A percentile compares a stretch with the other conserved stretches of the same genome.
These are phyloP conservation scores for Leptonema lineaticorne DNA, from an alignment of 1,140 invertebrate species.

Conservation along the genomic window DNA sequence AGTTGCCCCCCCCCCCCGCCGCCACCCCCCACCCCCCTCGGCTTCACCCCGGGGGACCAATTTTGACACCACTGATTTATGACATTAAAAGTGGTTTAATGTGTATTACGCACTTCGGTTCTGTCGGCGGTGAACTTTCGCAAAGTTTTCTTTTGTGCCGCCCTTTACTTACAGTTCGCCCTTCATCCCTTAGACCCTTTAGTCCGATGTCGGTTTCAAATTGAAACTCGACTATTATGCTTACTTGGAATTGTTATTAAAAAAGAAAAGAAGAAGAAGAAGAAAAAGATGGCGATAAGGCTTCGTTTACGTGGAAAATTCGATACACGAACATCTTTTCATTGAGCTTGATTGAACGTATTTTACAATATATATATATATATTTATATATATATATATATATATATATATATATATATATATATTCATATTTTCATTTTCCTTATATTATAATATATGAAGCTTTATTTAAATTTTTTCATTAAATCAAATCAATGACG, in stretches of 20 bases:
- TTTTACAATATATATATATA: too few relatives aligned
- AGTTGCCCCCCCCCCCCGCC: too few relatives aligned
- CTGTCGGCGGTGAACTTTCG: constrained; percentile 9
- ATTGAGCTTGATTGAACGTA: too few relatives aligned
- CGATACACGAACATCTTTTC: too few relatives aligned
- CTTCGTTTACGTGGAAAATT: too few relatives aligned
- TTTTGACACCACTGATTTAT: constrained; percentile 29
- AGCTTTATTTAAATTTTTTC: too few relatives aligned
- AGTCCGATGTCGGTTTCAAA: constrained; percentile 11
- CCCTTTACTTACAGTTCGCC: background rate
- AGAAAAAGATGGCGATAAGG: too few relatives aligned
- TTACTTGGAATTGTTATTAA: constrained; percentile 3
- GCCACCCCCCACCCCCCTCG: background rate
- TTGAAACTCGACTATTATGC: constrained; percentile 24
- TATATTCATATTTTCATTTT: too few relatives aligned
- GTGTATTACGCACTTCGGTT: constrained; percentile 6
- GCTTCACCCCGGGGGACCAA: constrained; percentile 17
- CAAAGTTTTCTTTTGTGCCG: constrained; percentile 25
- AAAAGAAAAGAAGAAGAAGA: background rate
- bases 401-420: too few relatives aligned
- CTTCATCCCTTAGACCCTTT: background rate
- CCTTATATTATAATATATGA: too few relatives aligned
- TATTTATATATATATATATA: too few relatives aligned
- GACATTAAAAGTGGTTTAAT: constrained; percentile 31
- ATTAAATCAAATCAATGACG: too few relatives aligned